Evolutionary conservation across 64 coral and sea anemone genomes (phyloP).

Genomic region (Stichodactyla helianthus): DNA sequence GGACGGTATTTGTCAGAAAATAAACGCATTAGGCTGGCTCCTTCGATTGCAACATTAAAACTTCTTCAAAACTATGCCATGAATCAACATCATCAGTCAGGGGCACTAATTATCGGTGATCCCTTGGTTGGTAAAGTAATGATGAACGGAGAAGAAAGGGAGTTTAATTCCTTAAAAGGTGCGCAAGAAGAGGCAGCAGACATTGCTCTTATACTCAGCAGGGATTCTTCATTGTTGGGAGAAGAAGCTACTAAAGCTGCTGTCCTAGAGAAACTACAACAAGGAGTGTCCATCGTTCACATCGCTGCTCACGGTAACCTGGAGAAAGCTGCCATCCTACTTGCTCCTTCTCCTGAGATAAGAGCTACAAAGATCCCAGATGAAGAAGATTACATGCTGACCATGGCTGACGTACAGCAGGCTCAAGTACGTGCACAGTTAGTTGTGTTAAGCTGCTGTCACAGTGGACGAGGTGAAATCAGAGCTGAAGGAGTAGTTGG

Average conservation of each 20-base stretch:
- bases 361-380: background rate
- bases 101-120: constrained; percentile 18
- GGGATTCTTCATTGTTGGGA: no score
- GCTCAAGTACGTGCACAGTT: no score
- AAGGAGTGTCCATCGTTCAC: background rate
- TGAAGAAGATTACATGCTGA: no score
- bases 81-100: background rate
- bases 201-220: no score
- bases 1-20: background rate
- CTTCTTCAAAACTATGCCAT: background rate
- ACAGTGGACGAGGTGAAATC: no score
- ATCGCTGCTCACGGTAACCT: background rate
- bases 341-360: constrained; percentile 1
- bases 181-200: background rate
- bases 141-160: background rate
- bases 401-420: no score
- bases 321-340: background rate
- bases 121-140: constrained; percentile 11
- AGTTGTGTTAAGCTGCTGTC: no score
- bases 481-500: no score
- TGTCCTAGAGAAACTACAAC: background rate
- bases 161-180: background rate
- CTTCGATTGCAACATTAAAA: constrained; percentile 13
- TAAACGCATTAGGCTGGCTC: constrained; percentile 11
- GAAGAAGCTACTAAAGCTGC: background rate